phyloP scores from a whole-genome alignment of 2,113 vertebrate genomes.

The Etheostoma spectabile region DNA sequence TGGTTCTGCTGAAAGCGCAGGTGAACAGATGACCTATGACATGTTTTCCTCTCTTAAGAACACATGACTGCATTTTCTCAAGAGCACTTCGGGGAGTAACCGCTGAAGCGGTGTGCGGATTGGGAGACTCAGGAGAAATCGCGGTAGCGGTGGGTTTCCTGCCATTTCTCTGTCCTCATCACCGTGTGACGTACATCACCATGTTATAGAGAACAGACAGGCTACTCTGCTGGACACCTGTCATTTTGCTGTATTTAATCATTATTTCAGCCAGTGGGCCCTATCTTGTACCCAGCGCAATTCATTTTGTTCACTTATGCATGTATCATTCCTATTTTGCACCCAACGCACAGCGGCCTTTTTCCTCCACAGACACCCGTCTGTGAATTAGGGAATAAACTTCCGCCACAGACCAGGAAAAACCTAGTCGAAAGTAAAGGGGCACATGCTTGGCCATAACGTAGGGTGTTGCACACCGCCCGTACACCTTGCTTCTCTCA shows the following conservation, averaged over 20 bases:
- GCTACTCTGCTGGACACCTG: neutral
- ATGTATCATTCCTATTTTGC: no score
- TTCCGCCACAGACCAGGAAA: no score
- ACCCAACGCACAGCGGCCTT: no score
- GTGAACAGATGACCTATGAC: constrained; percentile 29
- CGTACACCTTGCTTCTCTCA: no score
- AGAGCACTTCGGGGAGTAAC: constrained; percentile 12
- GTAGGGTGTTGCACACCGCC: no score
- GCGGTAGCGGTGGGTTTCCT: neutral
- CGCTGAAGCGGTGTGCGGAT: neutral
- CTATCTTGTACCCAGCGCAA: no score
- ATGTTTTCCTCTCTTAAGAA: neutral
- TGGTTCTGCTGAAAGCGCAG: constrained; percentile 12
- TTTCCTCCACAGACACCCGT: no score
- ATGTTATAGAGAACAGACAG: neutral
- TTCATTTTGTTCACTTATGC: no score
- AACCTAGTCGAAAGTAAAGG: no score
- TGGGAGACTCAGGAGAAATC: neutral
- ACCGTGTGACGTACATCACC: neutral
- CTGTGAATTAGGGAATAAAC: no score
- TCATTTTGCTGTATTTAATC: neutral
- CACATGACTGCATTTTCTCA: constrained; percentile 31
- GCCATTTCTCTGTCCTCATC: neutral
- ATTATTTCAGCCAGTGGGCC: no score
- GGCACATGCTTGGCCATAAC: no score